Conservation (phyloP, 1,140 invertebrate species). For the Aphelenchoides fujianensis region DNA sequence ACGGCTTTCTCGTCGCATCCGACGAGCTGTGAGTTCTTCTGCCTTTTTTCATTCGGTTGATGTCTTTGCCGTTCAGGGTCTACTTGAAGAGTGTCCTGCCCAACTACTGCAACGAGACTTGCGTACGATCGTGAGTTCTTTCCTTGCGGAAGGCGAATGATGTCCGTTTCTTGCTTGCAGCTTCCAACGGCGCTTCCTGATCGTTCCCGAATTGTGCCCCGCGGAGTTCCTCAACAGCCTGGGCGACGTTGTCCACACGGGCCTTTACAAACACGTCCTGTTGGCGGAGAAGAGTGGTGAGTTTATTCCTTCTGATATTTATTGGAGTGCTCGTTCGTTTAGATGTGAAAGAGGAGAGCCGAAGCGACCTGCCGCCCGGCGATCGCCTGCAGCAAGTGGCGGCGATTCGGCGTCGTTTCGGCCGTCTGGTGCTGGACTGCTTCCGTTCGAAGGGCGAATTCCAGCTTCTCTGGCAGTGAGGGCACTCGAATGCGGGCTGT, state of each 20-base stretch:
- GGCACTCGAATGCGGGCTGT: no score
- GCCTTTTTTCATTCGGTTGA: neutral
- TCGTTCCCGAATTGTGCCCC: conserved; percentile 7
- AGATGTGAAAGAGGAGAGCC: no score
- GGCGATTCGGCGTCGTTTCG: neutral
- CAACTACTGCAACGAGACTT: neutral
- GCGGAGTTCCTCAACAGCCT: neutral
- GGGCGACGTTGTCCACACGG: neutral
- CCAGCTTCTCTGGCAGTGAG: neutral
- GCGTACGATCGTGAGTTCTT: neutral
- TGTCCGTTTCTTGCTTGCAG: neutral
- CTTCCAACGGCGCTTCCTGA: neutral
- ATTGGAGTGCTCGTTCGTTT: no score
- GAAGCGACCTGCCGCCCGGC: no score
- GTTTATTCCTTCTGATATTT: no score
- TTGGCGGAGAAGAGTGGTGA: neutral
- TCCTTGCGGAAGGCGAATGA: neutral
- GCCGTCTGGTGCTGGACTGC: neutral
- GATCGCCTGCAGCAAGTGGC: neutral
- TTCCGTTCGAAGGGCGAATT: neutral
- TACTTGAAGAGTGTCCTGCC: neutral
- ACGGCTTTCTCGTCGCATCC: neutral
- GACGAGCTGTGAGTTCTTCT: neutral
- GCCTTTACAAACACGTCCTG: conserved; percentile 8
- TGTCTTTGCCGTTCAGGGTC: neutral